These are phyloP conservation scores for Azemiops feae DNA, from an alignment of 2,113 vertebrate species.

Conservation along the genomic window DNA sequence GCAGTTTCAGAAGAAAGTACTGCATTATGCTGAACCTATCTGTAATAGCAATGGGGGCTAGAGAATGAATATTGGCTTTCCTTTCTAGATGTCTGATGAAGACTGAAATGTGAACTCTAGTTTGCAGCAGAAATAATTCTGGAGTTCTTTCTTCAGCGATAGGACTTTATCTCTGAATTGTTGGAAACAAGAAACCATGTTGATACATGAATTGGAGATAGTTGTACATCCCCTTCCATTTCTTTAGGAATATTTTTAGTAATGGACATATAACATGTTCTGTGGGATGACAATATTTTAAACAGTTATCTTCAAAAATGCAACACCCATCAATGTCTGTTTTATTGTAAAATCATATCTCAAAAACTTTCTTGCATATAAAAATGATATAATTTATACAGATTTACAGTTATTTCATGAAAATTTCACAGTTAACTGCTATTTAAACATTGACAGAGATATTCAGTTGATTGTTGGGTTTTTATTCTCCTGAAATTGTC, in stretches of 20 bases:
- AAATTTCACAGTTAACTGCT: background rate
- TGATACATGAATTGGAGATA: background rate
- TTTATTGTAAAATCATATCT: background rate
- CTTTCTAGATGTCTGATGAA: background rate
- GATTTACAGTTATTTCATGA: background rate
- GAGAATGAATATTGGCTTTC: slow-evolving; percentile 29
- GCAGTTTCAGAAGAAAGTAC: slow-evolving; percentile 24
- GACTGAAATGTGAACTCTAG: too few relatives aligned
- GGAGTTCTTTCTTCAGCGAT: slow-evolving; percentile 31
- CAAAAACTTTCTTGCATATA: background rate
- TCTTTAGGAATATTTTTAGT: background rate
- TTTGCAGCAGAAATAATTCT: slow-evolving; percentile 1
- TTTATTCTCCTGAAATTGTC: background rate
- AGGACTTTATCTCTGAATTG: background rate
- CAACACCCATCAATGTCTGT: background rate
- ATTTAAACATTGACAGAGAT: background rate
- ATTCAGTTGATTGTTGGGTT: background rate
- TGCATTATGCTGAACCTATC: slow-evolving; percentile 53
- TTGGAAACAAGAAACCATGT: background rate
- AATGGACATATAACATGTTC: background rate
- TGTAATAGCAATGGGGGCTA: slow-evolving; percentile 51
- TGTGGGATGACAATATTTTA: background rate
- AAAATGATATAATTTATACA: background rate
- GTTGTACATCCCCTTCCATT: background rate
- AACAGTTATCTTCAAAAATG: background rate